Evolutionary conservation across 2,888 invertebrate species (phyloP), one percentile per base, ranked within the genome.

Genomic region (Acleris holmiana): DNA sequence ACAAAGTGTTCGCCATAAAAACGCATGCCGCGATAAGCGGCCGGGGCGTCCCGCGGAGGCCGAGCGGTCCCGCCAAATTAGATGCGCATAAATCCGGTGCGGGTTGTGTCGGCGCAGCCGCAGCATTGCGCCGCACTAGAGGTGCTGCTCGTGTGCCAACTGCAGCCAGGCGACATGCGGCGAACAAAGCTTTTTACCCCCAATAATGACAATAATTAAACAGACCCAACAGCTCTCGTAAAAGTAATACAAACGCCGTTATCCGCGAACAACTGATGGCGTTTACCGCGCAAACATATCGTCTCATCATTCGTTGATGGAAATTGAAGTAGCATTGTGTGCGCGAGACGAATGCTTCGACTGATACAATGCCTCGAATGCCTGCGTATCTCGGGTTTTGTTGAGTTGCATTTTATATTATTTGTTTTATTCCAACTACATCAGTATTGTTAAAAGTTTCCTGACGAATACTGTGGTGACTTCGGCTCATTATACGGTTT

Each of bases 1-100:
- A 90, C 91, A 91, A 90, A 91, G 87, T 90, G 88, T 82, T 83
- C 76, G 80, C 84, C 79, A 84, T 85, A 91, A 91, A 91, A 91
- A 90, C 84, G 80, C 81, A 82, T 71, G 78, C 80, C 79, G 77
- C 82, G 85, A 84, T 85, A 85, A 83, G 78, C 60, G 69, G 59
- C 58, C 67, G 68, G 35, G 77, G 76, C 76, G 77, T 84, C 84
- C 88, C 82, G 79, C 83, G 73, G 84, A 79, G 77, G 71, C 72
- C 71, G 75, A 73, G 75, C 76, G 71, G 68, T 76, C 73, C 74
- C 77, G 85, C 84, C 84, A 88, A 89, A 91, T 89, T 82, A 89
- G 86, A 92, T 91, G 91, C 89, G 88, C 91, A 91, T 91, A 90
- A 85, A 88, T 88, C 83, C 76, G 72, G 67, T 71, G 71, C 73